Evolutionary conservation across 2,888 invertebrate species (phyloP).

Genomic region (Trichopria drosophilae): DNA sequence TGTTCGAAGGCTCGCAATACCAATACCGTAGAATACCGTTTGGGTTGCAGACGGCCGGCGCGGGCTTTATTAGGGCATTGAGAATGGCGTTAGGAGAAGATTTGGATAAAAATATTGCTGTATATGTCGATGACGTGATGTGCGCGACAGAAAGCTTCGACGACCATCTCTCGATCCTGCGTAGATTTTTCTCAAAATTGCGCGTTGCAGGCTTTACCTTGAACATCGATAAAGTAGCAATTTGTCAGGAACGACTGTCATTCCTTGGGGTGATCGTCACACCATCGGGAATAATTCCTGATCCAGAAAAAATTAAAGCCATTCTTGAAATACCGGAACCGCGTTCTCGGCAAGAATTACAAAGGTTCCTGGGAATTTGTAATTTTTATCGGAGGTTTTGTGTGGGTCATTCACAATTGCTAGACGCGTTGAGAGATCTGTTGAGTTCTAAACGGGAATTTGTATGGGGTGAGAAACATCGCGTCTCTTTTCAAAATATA

Average conservation of each 20-base stretch:
- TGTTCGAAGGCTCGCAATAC: constrained; percentile 13
- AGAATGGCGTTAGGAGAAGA: constrained; percentile 1
- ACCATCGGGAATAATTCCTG: background rate
- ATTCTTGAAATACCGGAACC: no score
- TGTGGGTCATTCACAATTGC: background rate
- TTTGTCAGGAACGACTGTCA: no score
- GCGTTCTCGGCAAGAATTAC: no score
- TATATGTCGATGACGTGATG: constrained; percentile 12
- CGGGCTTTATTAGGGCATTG: constrained; percentile 1
- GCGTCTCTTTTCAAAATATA: constrained; percentile 1
- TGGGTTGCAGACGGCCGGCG: constrained; percentile 4
- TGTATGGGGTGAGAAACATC: constrained; percentile 6
- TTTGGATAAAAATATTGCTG: background rate
- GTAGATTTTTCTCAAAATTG: constrained; percentile 4
- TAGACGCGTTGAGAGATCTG: constrained; percentile 4
- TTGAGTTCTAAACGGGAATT: constrained; percentile 1
- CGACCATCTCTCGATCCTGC: constrained; percentile 2
- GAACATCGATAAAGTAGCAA: constrained; percentile 11
- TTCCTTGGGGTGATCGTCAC: constrained; percentile 10
- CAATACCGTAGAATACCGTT: no score
- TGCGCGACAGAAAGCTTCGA: background rate
- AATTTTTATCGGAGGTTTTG: constrained; percentile 5
- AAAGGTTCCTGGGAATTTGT: constrained; percentile 3
- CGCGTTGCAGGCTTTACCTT: constrained; percentile 7
- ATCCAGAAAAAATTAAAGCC: no score